Base-by-base conservation (phyloP, 2,888 invertebrate genomes). In the Nymphalis c-album region DNA sequence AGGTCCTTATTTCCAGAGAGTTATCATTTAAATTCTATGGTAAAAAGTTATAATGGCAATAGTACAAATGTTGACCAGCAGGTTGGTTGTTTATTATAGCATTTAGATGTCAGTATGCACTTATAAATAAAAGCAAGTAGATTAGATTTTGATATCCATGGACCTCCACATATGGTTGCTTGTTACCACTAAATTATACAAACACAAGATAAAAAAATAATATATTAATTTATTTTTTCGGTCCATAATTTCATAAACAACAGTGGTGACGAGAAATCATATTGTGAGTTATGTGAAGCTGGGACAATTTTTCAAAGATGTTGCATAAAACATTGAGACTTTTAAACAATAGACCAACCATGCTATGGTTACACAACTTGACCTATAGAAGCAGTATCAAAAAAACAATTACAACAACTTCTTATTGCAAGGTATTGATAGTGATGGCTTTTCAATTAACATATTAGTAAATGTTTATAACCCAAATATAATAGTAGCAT, bases 221-320 rank as follows among this genome's bases (percentile, higher is more conserved):
- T 40, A 2, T 40, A 35, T 18, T 47, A 18, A 26, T 45, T 46
- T 64, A 5, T 50, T 73, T 77, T 80, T 82, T 86, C 86, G 88
- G 87, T 68, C 58, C 65, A 48, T 51, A 68, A 84, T 65, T 66
- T 75, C 71, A 64, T 57, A 71, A 76, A 79, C 10, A 77, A 76
- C 80, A 84, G 86, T 88, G 90, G 88, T 91, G 90, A 85, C 80
- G 80, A 85, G 85, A 83, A 82, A 87, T 78, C 80, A 83, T 86
- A 85, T 83, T 74, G 75, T 74, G 63, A 74, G 73, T 70, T 77
- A 77, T 76, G 76, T 74, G 75, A 77, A 76, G 75, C 74, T 74
- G 71, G 67, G 67, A 69, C 73, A 73, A 73, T 78, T 74, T 71
- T 68, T 81, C 76, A 86, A 88, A 81, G 83, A 90, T 91, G 90